Base-by-base conservation (phyloP, 2,797 vertebrate genomes). In the Eupleurogrammus muticus region DNA sequence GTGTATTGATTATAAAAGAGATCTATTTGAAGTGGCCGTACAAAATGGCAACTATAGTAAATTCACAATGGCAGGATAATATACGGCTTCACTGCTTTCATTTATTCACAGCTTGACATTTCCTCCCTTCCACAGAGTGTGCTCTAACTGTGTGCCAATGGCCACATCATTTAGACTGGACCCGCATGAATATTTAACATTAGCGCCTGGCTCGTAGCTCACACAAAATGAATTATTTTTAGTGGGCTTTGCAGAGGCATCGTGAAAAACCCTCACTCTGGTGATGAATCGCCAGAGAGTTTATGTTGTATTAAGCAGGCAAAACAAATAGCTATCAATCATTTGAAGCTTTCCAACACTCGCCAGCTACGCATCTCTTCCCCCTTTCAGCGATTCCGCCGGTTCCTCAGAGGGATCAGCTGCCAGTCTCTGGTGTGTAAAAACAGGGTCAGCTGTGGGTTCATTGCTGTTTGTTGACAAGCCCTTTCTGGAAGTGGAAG, bases 311-410 rank as follows among this genome's bases (percentile, higher is more conserved):
- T 93, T 90, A 89, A 44, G 85, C 92, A 92, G 93, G 93, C 92
- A 95, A 94, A 95, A 94, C 93, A 94, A 95, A 93, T 89, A 90
- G 85, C 88, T 89, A 47, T 92, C 95, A 94, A 92, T 95, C 94
- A 92, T 86, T 78, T 83, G 89, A 84, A 79, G 82, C 86, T 82
- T 95, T 87, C 92, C 90, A 87, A 87, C 73, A 91, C 91, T 86
- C 73, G 78, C 81, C 87, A 83, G 83, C 76, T 63, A 82, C 14
- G 46, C 75, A 70, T 74, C 73, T 72, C 55, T 20, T 50, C 60
- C 62, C 53, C 40, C 51, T 76, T 76, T 73, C 71, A 80, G 74
- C 70, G 72, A 83, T 71, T 78, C 77, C 34, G 66, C 53, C 49
- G 80, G 64, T 74, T 90, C 85, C 28, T 83, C 73, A 69, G 80